Base-by-base conservation (phyloP, 2,888 invertebrate species). In the Neelides folsomi region DNA sequence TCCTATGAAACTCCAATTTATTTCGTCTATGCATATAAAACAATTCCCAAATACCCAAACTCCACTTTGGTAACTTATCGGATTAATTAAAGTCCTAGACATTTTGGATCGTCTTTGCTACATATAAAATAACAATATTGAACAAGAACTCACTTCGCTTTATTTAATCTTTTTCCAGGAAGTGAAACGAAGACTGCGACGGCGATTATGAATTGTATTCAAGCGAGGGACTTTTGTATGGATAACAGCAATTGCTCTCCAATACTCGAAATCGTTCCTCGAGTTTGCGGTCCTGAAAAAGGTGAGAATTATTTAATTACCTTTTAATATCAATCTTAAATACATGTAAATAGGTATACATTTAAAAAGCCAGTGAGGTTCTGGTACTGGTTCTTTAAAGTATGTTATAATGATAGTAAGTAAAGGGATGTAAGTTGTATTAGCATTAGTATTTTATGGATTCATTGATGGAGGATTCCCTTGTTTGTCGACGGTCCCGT, bases 231-330 rank as follows among this genome's bases (percentile, higher is more conserved):
- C 72, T 77, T 87, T 59, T 90, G 90, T 74, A 86, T 85, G 72
- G 87, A 89, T 69, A 87, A 90, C 74, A 79, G 85, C 56, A 86
- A 87, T 63, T 90, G 90, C 74, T 84, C 86, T 63, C 85, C 88
- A 59, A 88, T 89, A 71, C 73, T 89, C 70, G 87, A 88, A 74
- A 86, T 89, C 68, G 87, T 89, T 69, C 88, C 88, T 51, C 78
- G 88, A 66, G 87, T 89, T 66, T 90, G 89, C 72, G 89, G 89
- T 60, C 83, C 86, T 62, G 88, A 88, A 77, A 80, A 86, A 71
- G 88, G 89, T 89, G 72, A 82, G 81, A 76, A 7, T 38, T 7
- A 51, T 46, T 18, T 19, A 18, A 18, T 8, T 19, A 42, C 19
- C 18, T 18, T 19, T 42, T 41, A n/a, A n/a, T n/a, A n/a, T n/a